These are phyloP conservation scores for Carabus problematicus DNA, from an alignment of 2,888 invertebrate species.

Conservation along the genomic window DNA sequence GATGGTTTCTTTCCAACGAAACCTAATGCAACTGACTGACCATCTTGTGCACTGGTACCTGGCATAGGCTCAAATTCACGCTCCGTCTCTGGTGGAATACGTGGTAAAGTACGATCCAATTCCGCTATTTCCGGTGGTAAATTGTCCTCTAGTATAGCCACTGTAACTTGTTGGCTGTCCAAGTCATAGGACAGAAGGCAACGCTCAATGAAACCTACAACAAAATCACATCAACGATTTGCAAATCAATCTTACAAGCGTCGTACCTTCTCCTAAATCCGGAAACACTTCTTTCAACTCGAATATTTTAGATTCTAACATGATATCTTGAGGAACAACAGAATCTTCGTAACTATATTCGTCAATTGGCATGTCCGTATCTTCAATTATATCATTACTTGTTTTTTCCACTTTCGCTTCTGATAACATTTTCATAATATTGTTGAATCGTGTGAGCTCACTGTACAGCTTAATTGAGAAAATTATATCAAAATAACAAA, in stretches of 20 bases:
- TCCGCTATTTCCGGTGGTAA: constrained; percentile 60
- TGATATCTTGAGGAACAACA: constrained; percentile 25
- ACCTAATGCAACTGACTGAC: constrained; percentile 50
- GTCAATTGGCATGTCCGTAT: not conserved
- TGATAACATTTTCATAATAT: constrained; percentile 13
- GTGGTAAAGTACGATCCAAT: constrained; percentile 64
- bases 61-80: constrained; percentile 48
- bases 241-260: not conserved
- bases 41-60: constrained; percentile 46
- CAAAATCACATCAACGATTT: not conserved
- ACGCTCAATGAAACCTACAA: constrained; percentile 67
- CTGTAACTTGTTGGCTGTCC: constrained; percentile 78
- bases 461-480: constrained; percentile 8
- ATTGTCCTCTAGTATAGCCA: constrained; percentile 81
- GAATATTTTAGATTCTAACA: constrained; percentile 51
- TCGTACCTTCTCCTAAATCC: constrained; percentile 76
- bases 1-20: constrained; percentile 68
- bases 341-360: constrained; percentile 6
- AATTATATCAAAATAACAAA: not conserved
- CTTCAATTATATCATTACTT: not conserved
- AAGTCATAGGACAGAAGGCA: constrained; percentile 81
- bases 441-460: constrained; percentile 22
- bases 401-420: constrained; percentile 4
- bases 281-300: constrained; percentile 70
- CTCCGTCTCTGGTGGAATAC: constrained; percentile 68